Evolutionary conservation across 2,797 vertebrate genomes (phyloP).

Genomic region (Artibeus jamaicensis): DNA sequence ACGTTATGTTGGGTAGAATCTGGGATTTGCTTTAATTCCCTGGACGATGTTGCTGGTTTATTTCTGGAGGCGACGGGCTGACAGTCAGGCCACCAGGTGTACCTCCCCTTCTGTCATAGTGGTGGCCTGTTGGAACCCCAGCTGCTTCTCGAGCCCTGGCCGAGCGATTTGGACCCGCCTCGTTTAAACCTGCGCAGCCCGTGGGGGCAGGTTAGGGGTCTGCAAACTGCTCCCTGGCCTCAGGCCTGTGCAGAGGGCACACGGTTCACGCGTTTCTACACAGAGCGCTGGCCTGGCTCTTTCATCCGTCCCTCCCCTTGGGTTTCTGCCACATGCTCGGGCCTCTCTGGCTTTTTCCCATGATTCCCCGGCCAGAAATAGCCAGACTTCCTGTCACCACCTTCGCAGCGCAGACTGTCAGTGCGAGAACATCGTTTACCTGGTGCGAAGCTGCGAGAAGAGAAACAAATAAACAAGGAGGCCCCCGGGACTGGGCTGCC

Average conservation of each 20-base stretch:
- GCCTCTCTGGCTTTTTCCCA: no score
- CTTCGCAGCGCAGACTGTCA: neutral
- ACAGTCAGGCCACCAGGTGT: no score
- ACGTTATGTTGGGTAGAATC: neutral
- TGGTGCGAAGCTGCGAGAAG: neutral
- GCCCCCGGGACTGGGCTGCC: accelerated
- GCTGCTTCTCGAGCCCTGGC: neutral
- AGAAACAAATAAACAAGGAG: neutral
- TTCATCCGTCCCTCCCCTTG: accelerated
- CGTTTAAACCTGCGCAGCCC: neutral
- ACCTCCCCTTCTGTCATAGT: no score
- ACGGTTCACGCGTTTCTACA: neutral
- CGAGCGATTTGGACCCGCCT: neutral
- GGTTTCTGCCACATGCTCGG: neutral
- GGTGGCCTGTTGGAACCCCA: neutral
- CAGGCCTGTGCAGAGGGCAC: neutral
- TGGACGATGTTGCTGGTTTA: neutral
- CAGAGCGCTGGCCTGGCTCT: neutral
- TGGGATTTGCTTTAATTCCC: neutral
- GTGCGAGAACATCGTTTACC: neutral
- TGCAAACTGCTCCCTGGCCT: neutral
- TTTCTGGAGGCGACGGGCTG: neutral
- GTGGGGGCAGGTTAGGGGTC: neutral
- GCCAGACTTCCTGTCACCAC: no score
- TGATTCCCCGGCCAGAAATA: neutral